These are phyloP conservation scores for Betta splendens DNA, from an alignment of 2,797 vertebrate species.

Conservation along the genomic window DNA sequence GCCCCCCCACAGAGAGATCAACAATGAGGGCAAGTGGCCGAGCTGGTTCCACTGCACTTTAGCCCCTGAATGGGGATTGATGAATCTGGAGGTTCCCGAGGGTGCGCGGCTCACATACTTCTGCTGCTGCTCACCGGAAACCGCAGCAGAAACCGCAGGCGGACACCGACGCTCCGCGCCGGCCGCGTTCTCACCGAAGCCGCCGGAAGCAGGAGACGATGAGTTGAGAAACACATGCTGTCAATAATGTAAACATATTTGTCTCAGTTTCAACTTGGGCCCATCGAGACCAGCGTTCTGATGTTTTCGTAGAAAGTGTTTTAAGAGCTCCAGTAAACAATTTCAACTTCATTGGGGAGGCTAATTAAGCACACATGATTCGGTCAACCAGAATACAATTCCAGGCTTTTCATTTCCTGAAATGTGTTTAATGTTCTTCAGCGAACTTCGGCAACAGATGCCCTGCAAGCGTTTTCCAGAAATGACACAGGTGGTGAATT, in stretches of 20 bases:
- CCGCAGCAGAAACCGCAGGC: slow-evolving; percentile 23
- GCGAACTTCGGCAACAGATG: not conserved
- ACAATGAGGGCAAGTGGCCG: slow-evolving; percentile 47
- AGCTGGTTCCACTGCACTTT: slow-evolving; percentile 35
- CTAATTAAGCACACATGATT: slow-evolving; percentile 17
- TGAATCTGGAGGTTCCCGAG: slow-evolving; percentile 36
- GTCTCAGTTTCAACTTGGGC: not conserved
- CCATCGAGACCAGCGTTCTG: slow-evolving; percentile 1
- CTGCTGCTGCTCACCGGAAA: slow-evolving; percentile 9
- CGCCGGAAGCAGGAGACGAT: not conserved
- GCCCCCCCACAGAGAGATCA: slow-evolving; percentile 36
- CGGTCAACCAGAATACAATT: slow-evolving; percentile 1
- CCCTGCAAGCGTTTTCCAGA: not conserved
- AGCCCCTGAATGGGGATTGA: slow-evolving; percentile 43
- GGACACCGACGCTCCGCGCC: not conserved
- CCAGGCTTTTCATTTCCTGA: slow-evolving; percentile 1
- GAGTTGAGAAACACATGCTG: slow-evolving; percentile 23
- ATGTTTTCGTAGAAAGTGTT: slow-evolving; percentile 14
- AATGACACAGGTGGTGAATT: not conserved
- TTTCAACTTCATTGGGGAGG: not conserved
- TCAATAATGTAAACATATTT: slow-evolving; percentile 15
- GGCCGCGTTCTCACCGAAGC: not conserved
- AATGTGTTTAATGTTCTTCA: slow-evolving; percentile 3
- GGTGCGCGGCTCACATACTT: not conserved
- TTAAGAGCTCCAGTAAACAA: slow-evolving; percentile 4